Conservation (phyloP, 2,888 invertebrate genomes). For the Diaprepes abbreviatus region DNA sequence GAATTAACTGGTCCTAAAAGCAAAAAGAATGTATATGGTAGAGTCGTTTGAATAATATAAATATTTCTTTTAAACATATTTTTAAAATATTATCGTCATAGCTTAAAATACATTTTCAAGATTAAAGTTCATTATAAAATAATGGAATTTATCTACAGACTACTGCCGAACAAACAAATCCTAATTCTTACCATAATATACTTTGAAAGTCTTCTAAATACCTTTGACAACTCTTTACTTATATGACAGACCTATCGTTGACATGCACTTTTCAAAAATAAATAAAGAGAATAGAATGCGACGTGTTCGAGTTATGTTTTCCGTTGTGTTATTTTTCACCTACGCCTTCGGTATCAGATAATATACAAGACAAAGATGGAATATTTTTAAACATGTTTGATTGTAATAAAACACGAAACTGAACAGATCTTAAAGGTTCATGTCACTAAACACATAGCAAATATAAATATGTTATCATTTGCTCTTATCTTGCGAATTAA, state of each 20-base stretch:
- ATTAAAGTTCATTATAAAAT: too few species aligned
- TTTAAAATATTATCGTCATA: too few species aligned
- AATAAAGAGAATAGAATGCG: background rate
- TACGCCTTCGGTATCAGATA: background rate
- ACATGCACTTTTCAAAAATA: background rate
- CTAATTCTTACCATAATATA: slow-evolving; percentile 11
- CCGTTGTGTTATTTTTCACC: background rate
- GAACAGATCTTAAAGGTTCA: background rate
- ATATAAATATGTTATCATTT: slow-evolving; percentile 9
- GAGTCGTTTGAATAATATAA: too few species aligned
- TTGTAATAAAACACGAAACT: background rate
- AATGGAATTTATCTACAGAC: too few species aligned
- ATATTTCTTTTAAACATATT: too few species aligned
- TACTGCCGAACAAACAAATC: background rate
- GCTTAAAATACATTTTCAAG: too few species aligned
- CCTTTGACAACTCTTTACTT: background rate
- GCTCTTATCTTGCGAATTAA: slow-evolving; percentile 3
- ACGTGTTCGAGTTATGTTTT: background rate
- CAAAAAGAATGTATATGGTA: too few species aligned
- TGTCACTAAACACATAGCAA: background rate
- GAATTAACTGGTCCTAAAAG: too few species aligned
- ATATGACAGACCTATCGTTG: background rate
- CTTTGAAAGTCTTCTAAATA: background rate
- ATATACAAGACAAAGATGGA: background rate
- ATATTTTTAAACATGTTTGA: background rate